Base-by-base conservation (phyloP, 2,113 vertebrate species). In the Chionis minor region DNA sequence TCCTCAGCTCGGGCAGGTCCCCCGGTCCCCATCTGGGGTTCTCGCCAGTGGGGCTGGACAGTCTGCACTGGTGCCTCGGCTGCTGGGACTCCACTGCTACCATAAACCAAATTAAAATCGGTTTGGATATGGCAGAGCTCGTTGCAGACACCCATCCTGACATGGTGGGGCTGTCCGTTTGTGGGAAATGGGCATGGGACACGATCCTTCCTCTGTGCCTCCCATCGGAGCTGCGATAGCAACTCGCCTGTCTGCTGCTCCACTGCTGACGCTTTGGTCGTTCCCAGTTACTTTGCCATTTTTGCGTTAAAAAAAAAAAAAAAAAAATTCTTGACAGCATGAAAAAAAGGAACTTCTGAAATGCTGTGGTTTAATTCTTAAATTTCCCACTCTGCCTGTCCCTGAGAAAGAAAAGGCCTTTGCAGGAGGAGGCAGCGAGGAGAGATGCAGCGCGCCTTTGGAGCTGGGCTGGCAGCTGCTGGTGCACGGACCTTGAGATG, bases 81-180 rank as follows among this genome's bases (percentile, higher is more conserved):
- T 81, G 51, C 59, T 74, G 69, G 63, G 51, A 30, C 77, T 52
- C 59, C n/a, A 5, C 55, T 59, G 52, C 81, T 61, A 1, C 19
- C 51, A 27, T 52, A 59, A 67, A 56, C 73, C 51, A 30, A 87
- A 66, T 21, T 21, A 38, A 20, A 86, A 1, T 44, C 20, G 45
- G 4, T 87, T 75, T 44, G 72, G 83, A 30, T 3, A 1, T 3
- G 24, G 28, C 51, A 84, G 54, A 81, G 73, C 56, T 79, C 14
- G 3, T 24, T 38, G 70, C 16, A 72, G 75, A 38, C 21, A 30
- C 44, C 62, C 45, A n/a, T 54, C 42, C 79, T 61, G 63, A 33
- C 4, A 32, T 19, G 28, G 32, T 0, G 0, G 27, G 70, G n/a
- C 62, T 44, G 24, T 54, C 45, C 27, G 2, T 2, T 86, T 1